Conservation (phyloP, 2,113 vertebrate species). For the Sisor rabdophorus region DNA sequence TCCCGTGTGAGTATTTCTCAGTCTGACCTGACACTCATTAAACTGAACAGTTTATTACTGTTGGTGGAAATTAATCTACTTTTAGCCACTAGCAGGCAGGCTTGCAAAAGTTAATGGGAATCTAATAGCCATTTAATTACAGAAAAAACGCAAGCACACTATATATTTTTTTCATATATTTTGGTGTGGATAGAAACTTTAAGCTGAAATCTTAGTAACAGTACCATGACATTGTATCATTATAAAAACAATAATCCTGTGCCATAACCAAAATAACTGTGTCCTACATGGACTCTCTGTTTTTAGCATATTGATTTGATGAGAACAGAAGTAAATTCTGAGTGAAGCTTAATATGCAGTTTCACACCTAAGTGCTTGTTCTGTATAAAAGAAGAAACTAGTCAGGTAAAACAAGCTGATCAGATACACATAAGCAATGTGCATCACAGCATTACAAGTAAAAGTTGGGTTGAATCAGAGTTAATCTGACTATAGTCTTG, state of each 20-base stretch:
- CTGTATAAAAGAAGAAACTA: background rate
- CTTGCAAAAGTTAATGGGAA: slow-evolving; percentile 32
- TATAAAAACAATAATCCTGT: slow-evolving; percentile 14
- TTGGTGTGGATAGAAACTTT: background rate
- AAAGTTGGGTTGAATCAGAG: background rate
- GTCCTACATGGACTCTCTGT: slow-evolving; percentile 26
- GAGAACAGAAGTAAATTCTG: slow-evolving; percentile 40
- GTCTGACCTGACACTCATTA: slow-evolving; percentile 40
- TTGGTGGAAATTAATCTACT: slow-evolving; percentile 42
- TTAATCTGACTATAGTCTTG: background rate
- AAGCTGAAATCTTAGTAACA: background rate
- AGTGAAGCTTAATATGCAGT: slow-evolving; percentile 3
- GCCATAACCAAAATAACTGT: slow-evolving; percentile 21
- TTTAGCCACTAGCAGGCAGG: slow-evolving; percentile 23
- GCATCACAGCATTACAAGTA: background rate
- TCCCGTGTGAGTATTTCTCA: slow-evolving; percentile 8
- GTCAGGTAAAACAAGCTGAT: slow-evolving; percentile 10
- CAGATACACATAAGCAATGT: slow-evolving; percentile 11
- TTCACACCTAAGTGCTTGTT: slow-evolving; percentile 7
- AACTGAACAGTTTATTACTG: slow-evolving; percentile 46
- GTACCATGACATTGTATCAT: slow-evolving; percentile 9
- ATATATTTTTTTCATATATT: slow-evolving; percentile 14
- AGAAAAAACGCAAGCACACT: background rate
- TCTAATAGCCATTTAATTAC: slow-evolving; percentile 23
- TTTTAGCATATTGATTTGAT: slow-evolving; percentile 31